These are phyloP conservation scores for Xylota sylvarum DNA, from an alignment of 2,888 invertebrate species.

Conservation along the genomic window DNA sequence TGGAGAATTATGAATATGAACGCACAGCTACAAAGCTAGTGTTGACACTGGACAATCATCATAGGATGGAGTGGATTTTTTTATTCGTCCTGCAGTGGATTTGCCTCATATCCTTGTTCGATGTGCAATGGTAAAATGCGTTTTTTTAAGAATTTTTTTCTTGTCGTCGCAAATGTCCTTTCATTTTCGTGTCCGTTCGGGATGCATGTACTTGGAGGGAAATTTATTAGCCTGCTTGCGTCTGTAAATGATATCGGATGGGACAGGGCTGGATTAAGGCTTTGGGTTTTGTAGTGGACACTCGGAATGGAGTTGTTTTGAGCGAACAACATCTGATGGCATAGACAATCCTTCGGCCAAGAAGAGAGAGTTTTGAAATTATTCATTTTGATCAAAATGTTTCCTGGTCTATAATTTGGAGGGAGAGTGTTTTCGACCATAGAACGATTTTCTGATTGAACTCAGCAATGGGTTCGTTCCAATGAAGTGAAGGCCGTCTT, in stretches of 20 bases:
- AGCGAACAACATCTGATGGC: too few relatives aligned
- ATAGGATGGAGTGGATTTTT: slow-evolving; percentile 40
- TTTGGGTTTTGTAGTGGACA: too few relatives aligned
- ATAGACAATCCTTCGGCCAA: too few relatives aligned
- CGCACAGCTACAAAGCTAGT: slow-evolving; percentile 44
- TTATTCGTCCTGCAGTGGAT: slow-evolving; percentile 16
- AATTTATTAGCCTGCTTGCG: slow-evolving; percentile 58
- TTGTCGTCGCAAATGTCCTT: slow-evolving; percentile 29
- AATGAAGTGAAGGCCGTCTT: too few relatives aligned
- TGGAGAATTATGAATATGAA: slow-evolving; percentile 69
- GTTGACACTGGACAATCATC: slow-evolving; percentile 65
- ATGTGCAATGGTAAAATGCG: slow-evolving; percentile 58
- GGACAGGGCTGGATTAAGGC: slow-evolving; percentile 1
- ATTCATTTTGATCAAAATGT: too few relatives aligned
- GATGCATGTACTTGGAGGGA: slow-evolving; percentile 46
- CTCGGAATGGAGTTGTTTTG: too few relatives aligned
- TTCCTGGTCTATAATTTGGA: too few relatives aligned
- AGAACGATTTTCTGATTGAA: too few relatives aligned
- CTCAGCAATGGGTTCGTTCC: too few relatives aligned
- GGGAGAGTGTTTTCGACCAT: too few relatives aligned
- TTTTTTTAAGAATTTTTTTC: slow-evolving; percentile 33
- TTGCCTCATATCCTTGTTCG: slow-evolving; percentile 17
- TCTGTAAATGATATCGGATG: slow-evolving; percentile 5
- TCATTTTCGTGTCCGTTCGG: slow-evolving; percentile 17
- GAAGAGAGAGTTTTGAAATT: too few relatives aligned